A percentile compares a stretch with the other conserved stretches of the same genome.
Evolutionary conservation across 1,140 invertebrate species (phyloP).

Genomic region (Polypedilum vanderplanki): DNA sequence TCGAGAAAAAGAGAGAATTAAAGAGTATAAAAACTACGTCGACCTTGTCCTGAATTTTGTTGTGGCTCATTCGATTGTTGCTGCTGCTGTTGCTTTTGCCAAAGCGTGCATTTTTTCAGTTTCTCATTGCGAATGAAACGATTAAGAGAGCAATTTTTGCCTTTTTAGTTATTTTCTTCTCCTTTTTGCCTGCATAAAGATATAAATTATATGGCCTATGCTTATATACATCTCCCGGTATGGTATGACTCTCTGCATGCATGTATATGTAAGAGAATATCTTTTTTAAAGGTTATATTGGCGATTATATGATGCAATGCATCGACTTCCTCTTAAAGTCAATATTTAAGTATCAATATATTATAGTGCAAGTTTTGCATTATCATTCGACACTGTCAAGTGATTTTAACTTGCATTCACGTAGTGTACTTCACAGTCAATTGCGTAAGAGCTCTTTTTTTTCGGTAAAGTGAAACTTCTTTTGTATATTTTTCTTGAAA

Average conservation of each 20-base stretch:
- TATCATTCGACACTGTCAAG: neutral
- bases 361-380: neutral
- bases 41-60: constrained; percentile 24
- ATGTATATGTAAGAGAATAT: neutral
- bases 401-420: neutral
- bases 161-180: neutral
- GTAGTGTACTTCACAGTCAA: neutral
- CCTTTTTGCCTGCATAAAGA: neutral
- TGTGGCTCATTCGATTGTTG: neutral
- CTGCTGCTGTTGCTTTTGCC: neutral
- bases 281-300: neutral
- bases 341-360: constrained; percentile 5
- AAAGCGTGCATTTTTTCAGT: neutral
- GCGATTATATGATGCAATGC: neutral
- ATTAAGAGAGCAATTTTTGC: neutral
- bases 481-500: neutral
- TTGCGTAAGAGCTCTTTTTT: too few species aligned
- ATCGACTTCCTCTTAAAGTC: constrained; percentile 3
- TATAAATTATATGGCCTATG: constrained; percentile 1
- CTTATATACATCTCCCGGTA: neutral
- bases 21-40: neutral
- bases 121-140: neutral
- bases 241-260: neutral
- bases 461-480: too few species aligned
- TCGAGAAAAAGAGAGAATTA: neutral